Evolutionary conservation across 2,113 vertebrate genomes (phyloP).

Genomic region (Danio rerio): GRCz12tu NC_133196.1:19641001-19641500

Average conservation of each 20-base stretch:
- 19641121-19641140: background rate
- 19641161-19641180: background rate
- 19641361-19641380: slow-evolving; percentile 43
- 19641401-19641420: slow-evolving; percentile 43
- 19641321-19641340: slow-evolving; percentile 29
- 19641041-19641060: slow-evolving; percentile 51
- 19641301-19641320: slow-evolving; percentile 42
- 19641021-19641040: slow-evolving; percentile 57
- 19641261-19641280: slow-evolving; percentile 24
- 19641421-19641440: background rate
- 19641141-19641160: slow-evolving; percentile 28
- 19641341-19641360: slow-evolving; percentile 31
- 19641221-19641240: slow-evolving; percentile 30
- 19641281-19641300: slow-evolving; percentile 16
- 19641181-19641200: background rate
- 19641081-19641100: slow-evolving; percentile 59
- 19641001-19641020: slow-evolving; percentile 63
- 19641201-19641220: slow-evolving; percentile 29
- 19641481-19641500: slow-evolving; percentile 59
- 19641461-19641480: slow-evolving; percentile 37
- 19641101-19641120: slow-evolving; percentile 16
- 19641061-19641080: slow-evolving; percentile 65
- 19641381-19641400: slow-evolving; percentile 45
- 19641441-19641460: slow-evolving; percentile 27
- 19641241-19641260: slow-evolving; percentile 28